Base-by-base conservation (phyloP, 2,797 vertebrate genomes). In the Spinus pinus region DNA sequence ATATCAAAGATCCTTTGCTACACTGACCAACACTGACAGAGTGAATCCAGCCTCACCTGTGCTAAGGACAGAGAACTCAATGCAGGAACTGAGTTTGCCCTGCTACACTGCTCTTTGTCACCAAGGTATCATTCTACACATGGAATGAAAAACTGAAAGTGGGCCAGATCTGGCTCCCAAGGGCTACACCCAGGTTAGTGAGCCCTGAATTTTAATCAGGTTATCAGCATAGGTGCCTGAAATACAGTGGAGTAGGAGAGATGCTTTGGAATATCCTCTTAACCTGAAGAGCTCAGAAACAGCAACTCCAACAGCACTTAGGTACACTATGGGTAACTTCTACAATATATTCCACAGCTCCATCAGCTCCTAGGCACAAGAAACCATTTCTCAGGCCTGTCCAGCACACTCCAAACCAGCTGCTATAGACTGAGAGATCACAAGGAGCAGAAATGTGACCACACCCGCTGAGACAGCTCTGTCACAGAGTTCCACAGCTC, bases 401-500 rank as follows among this genome's bases (percentile, higher is more conserved):
- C 42, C 19, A 44, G 58, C n/a, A 50, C 5, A 14, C 21, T 22
- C 33, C 41, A 88, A 88, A 78, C 12, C 67, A 82, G n/a, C 17
- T 46, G n/a, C 23, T n/a, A 62, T 2, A 27, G 21, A 35, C 28
- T 31, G 15, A 8, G 25, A 58, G n/a, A 56, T 44, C 39, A 14
- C 47, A 19, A 19, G 37, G 49, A 71, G 50, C 57, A 82, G 41
- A 70, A 86, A 62, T 1, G 8, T 9, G 35, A 37, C 54, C 19
- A 2, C 14, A 66, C 44, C 35, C 77, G 22, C 67, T 44, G 42
- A 7, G n/a, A 67, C n/a, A 74, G 73, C 65, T 90, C 51, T 25
- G 25, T 23, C 54, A 41, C 60, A 41, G 25, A 89, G 54, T 94
- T 94, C 79, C 88, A 58, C 61, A 69, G 72, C 69, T 88, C 85